These are phyloP conservation scores for Crenichthys baileyi DNA, from an alignment of 2,797 vertebrate species.

Conservation along the genomic window DNA sequence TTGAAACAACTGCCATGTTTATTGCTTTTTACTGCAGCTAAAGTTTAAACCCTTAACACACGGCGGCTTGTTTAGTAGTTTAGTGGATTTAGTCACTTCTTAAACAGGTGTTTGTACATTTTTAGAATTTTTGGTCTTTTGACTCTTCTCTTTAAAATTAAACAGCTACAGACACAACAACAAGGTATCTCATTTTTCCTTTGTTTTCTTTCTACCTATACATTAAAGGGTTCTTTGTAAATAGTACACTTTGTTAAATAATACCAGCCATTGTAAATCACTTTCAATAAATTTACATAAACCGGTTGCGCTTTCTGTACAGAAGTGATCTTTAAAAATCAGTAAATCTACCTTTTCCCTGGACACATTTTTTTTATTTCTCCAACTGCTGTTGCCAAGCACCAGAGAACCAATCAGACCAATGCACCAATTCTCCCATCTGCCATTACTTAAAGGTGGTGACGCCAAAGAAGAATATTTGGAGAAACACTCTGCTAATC, in stretches of 20 bases:
- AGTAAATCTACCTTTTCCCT: constrained; percentile 17
- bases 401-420: constrained; percentile 49
- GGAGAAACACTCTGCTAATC: constrained; percentile 71
- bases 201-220: not conserved
- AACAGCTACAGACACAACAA: no score
- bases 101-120: not conserved
- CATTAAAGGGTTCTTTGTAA: not conserved
- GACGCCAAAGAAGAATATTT: constrained; percentile 76
- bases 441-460: constrained; percentile 79
- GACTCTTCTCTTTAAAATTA: no score
- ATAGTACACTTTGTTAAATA: not conserved
- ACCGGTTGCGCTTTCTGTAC: not conserved
- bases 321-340: not conserved
- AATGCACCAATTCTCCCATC: constrained; percentile 60
- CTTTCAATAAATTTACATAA: not conserved
- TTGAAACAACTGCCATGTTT: not conserved
- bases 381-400: constrained; percentile 61
- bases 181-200: not conserved
- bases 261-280: not conserved
- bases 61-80: not conserved
- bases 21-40: constrained; percentile 6
- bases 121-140: not conserved
- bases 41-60: constrained; percentile 5
- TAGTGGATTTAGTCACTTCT: no score
- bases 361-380: constrained; percentile 71